Evolutionary conservation across 2,797 vertebrate species (phyloP), one percentile per base, ranked within the genome.

Genomic region (Liasis olivaceus): DNA sequence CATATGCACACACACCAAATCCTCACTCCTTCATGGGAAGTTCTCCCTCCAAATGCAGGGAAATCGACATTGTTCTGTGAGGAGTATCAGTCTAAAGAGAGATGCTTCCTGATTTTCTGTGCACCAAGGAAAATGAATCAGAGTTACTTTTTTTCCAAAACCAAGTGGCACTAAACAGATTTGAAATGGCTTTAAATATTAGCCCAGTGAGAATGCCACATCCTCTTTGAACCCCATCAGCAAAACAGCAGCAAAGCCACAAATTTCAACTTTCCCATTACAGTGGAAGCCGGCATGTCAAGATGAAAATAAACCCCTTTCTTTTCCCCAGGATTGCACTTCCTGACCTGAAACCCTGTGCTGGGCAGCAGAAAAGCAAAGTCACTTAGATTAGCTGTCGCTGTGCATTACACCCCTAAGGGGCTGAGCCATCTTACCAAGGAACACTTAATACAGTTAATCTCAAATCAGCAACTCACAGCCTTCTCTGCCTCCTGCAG

Each of bases 111-210:
- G 88, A 12, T 54, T 91, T 91, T 56, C 87, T 60, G 31, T 72
- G 36, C 54, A 81, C 2, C 8, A 14, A 11, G 5, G 4, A 2
- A 22, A 7, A 3, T 3, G 20, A 60, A 24, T 47, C 0, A 0
- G 2, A 85, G 69, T 54, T 12, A 12, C 24, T 59, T 15, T 92
- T 89, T 92, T 89, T 28, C 58, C 66, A 92, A 24, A 63, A 93
- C 72, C 5, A 36, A 91, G 15, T 9, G 17, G 56, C 58, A 93
- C 92, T 90, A 24, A 95, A 86, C 51, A 56, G 42, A 89, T 93
- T 36, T 12, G 72, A 92, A 87, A 93, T 13, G 31, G 2, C 64
- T 95, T 96, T 94, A 91, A 36, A 64, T n/a, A 86, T 63, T 3
- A 84, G 12, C 51, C 60, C 92, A 85, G 31, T 91, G 77, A 88